phyloP scores from a whole-genome alignment of 2,888 invertebrate species.

The Epistrophella euchroma region DNA sequence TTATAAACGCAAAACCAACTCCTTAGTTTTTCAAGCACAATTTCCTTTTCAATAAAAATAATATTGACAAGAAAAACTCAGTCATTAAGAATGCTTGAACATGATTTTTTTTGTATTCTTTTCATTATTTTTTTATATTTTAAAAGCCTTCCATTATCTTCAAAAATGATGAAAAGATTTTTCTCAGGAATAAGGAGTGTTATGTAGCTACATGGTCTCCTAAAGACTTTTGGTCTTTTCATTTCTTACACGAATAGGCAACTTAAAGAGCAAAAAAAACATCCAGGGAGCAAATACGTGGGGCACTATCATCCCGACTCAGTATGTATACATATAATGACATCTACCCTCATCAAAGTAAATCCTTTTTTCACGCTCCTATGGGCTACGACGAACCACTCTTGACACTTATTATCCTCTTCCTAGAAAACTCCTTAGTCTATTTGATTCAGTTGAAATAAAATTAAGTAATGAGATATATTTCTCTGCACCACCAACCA shows the following conservation, averaged over 20 bases:
- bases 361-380: conserved; percentile 7
- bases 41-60: too few relatives aligned
- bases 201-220: not conserved
- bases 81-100: not conserved
- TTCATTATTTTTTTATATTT: too few relatives aligned
- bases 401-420: conserved; percentile 28
- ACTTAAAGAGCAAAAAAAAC: not conserved
- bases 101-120: too few relatives aligned
- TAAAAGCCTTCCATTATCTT: not conserved
- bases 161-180: not conserved
- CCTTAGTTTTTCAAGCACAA: too few relatives aligned
- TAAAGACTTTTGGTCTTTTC: not conserved
- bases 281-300: not conserved
- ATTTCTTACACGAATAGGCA: not conserved
- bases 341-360: conserved; percentile 34
- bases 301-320: not conserved
- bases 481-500: conserved; percentile 39
- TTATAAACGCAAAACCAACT: too few relatives aligned
- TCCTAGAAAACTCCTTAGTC: conserved; percentile 22
- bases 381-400: conserved; percentile 29
- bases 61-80: too few relatives aligned
- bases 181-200: not conserved
- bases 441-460: conserved; percentile 42
- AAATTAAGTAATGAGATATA: conserved; percentile 53
- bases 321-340: conserved; percentile 18